Evolutionary conservation across 2,888 invertebrate genomes (phyloP), one percentile per base, ranked within the genome.

Genomic region (Endomychus coccineus): DNA sequence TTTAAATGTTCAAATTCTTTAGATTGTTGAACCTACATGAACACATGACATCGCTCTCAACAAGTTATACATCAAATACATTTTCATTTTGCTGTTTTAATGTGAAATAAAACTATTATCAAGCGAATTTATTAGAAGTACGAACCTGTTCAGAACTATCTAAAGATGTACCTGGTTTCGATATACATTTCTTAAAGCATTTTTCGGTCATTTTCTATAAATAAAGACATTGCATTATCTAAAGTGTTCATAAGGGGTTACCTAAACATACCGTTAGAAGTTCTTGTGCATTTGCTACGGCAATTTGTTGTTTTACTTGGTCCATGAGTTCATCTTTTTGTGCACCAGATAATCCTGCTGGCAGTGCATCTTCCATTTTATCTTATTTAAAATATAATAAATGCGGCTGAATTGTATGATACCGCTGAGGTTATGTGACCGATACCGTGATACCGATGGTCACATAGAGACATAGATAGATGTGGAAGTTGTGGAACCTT

Each of bases 191-290:
- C 64, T 84, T 87, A 66, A 95, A 96, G 68, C 96, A 96, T 70
- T 95, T 95, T 59, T 94, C 90, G 27, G 92, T 88, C 82, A 95
- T 91, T 83, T 92, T 94, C 79, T 88, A 67, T 23, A 72, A 71
- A 53, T 51, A 56, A 44, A 34, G 3, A 16, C 11, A 6, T 1
- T 2, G 13, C 42, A 35, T 27, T 10, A n/a, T 35, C 21, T 3
- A 7, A 15, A 6, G 10, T 13, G 7, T 12, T 11, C 21, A 6
- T 15, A 4, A 6, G 6, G n/a, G 40, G 36, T 11, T 33, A 36
- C 13, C 33, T 47, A 48, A 46, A 43, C 64, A 63, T 71, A 86
- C 85, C 63, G 87, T 83, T 47, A 95, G 71, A 43, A 95, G 68
- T 74, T 94, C 91, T 64, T 95, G 92, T 19, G 89, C 88, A 67